Evolutionary conservation across 1,140 invertebrate species (phyloP).

Genomic region (Ruditapes philippinarum): DNA sequence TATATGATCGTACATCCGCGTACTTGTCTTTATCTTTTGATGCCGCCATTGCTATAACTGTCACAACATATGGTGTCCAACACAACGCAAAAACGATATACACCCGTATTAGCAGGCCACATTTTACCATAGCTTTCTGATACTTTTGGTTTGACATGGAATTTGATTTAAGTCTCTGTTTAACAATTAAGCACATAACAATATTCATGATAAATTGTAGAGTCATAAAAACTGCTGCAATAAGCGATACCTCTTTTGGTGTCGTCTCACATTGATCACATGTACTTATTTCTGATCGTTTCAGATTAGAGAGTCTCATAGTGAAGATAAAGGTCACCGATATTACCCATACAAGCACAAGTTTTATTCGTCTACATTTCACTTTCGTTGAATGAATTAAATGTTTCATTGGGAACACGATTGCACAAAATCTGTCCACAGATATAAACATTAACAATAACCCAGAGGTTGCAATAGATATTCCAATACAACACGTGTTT

Average conservation of each 20-base stretch:
- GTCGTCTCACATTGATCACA: not conserved
- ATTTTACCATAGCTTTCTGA: not conserved
- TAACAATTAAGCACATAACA: not conserved
- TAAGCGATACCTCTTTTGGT: not conserved
- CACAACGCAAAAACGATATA: slow-evolving; percentile 24
- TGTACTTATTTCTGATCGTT: not conserved
- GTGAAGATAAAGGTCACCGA: not conserved
- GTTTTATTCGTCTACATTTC: not conserved
- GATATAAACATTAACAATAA: not conserved
- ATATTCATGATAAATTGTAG: not conserved
- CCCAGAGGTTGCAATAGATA: not conserved
- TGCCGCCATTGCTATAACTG: not conserved
- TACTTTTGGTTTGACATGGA: not conserved
- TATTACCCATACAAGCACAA: not conserved
- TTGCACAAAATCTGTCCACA: slow-evolving; percentile 30
- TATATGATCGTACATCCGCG: not conserved
- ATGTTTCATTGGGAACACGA: slow-evolving; percentile 34
- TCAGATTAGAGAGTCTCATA: not conserved
- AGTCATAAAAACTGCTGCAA: not conserved
- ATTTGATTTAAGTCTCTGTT: not conserved
- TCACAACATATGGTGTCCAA: slow-evolving; percentile 9
- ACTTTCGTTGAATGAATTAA: not conserved
- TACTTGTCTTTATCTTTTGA: not conserved
- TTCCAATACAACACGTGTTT: not conserved
- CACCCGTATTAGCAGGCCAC: slow-evolving; percentile 8